Percentiles rank a stretch among this genome's conserved stretches.
phyloP scores from a whole-genome alignment of 2,113 vertebrate species.

The Hemicordylus capensis region DNA sequence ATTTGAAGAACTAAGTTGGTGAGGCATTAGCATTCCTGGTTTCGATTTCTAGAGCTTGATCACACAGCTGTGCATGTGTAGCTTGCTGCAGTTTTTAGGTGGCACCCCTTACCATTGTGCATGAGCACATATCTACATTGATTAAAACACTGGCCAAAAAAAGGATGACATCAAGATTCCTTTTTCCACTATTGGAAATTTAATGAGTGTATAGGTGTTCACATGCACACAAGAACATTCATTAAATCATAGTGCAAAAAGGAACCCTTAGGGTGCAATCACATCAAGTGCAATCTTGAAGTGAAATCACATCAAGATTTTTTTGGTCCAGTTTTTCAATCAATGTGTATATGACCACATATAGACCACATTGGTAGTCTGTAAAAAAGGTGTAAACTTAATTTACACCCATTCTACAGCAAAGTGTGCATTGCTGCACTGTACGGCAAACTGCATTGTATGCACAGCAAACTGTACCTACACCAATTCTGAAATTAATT shows the following conservation, averaged over 20 bases:
- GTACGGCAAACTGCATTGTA: too few relatives aligned
- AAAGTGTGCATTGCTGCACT: too few relatives aligned
- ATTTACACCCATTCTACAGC: too few relatives aligned
- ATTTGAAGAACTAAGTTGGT: not conserved
- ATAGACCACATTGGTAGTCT: not conserved
- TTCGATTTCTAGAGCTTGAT: not conserved
- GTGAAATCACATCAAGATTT: not conserved
- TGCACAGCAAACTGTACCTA: not conserved
- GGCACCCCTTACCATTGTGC: not conserved
- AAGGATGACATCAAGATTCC: not conserved
- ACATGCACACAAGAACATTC: not conserved
- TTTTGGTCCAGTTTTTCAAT: not conserved
- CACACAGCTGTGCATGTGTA: not conserved
- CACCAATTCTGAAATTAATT: not conserved
- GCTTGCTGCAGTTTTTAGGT: not conserved
- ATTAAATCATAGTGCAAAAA: not conserved
- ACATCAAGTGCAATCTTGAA: too few relatives aligned
- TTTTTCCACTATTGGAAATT: not conserved
- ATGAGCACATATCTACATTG: not conserved
- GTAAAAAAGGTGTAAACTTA: not conserved
- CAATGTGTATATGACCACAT: not conserved
- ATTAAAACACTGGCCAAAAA: not conserved
- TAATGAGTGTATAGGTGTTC: not conserved
- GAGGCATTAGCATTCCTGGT: not conserved
- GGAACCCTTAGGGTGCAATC: not conserved